A percentile compares a stretch with the other conserved stretches of the same genome.
These are phyloP conservation scores for Eupithecia subfuscata DNA, from an alignment of 2,888 invertebrate species.

Conservation along the genomic window DNA sequence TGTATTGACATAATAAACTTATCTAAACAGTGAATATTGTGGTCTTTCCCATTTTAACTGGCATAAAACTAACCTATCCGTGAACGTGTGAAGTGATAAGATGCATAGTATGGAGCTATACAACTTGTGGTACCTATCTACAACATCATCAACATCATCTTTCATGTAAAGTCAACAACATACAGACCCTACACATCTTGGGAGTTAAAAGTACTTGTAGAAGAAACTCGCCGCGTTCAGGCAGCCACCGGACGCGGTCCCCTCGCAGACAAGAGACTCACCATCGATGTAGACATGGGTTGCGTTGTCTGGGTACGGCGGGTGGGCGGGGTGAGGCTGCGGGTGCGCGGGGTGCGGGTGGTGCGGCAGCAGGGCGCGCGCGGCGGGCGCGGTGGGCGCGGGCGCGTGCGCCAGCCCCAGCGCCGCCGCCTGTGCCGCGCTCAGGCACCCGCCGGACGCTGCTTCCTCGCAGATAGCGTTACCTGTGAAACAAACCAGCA, in stretches of 20 bases:
- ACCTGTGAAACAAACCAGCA: conserved; percentile 28
- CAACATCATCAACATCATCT: too few species aligned
- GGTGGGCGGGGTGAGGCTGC: conserved; percentile 36
- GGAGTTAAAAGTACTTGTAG: neutral
- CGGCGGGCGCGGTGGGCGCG: conserved; percentile 64
- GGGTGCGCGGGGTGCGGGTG: conserved; percentile 42
- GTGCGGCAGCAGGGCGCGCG: conserved; percentile 62
- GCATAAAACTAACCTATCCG: too few species aligned
- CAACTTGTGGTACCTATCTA: too few species aligned
- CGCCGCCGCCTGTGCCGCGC: conserved; percentile 76
- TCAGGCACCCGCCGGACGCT: conserved; percentile 48
- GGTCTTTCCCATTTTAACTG: too few species aligned
- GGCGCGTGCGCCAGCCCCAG: conserved; percentile 72
- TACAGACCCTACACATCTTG: too few species aligned
- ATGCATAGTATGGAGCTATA: too few species aligned
- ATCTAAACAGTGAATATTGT: too few species aligned
- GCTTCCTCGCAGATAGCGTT: conserved; percentile 44
- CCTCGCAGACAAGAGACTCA: conserved; percentile 37
- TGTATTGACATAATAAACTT: too few species aligned
- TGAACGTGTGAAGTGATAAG: too few species aligned
- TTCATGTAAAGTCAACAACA: too few species aligned
- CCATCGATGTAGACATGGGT: conserved; percentile 72
- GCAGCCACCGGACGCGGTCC: too few species aligned
- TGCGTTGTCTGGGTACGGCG: conserved; percentile 63
- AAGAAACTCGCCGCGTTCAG: too few species aligned